Percentiles rank a stretch among this genome's conserved stretches.
Conservation (phyloP, 2,888 invertebrate genomes). For the Eilema sororculum region DNA sequence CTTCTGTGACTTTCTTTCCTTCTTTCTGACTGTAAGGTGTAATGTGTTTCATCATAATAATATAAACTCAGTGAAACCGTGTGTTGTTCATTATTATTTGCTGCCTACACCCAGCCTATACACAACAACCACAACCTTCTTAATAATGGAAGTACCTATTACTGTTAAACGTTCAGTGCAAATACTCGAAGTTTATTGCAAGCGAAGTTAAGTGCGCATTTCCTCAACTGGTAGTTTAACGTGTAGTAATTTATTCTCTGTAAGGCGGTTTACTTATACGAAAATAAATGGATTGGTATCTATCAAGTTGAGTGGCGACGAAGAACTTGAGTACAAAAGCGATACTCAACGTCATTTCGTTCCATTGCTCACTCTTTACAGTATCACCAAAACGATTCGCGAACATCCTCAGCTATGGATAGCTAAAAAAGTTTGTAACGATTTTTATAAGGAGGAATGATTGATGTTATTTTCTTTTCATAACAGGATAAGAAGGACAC, state of each 20-base stretch:
- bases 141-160: background rate
- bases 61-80: no score
- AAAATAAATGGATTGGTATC: constrained; percentile 50
- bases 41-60: no score
- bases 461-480: constrained; percentile 32
- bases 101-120: no score
- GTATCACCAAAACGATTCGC: background rate
- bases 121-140: no score
- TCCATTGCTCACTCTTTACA: background rate
- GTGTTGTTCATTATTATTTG: no score
- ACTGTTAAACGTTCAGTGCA: no score
- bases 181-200: background rate
- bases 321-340: constrained; percentile 47
- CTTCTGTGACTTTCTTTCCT: no score
- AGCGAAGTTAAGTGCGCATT: background rate
- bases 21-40: no score
- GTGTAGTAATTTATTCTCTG: background rate
- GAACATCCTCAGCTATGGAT: background rate
- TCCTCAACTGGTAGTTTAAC: constrained; percentile 1
- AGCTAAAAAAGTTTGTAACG: background rate
- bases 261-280: constrained; percentile 19
- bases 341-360: background rate
- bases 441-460: constrained; percentile 17
- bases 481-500: constrained; percentile 30
- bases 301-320: constrained; percentile 51